Evolutionary conservation across 2,797 vertebrate genomes (phyloP), one percentile per base, ranked within the genome.

Genomic region (Falco columbarius): DNA sequence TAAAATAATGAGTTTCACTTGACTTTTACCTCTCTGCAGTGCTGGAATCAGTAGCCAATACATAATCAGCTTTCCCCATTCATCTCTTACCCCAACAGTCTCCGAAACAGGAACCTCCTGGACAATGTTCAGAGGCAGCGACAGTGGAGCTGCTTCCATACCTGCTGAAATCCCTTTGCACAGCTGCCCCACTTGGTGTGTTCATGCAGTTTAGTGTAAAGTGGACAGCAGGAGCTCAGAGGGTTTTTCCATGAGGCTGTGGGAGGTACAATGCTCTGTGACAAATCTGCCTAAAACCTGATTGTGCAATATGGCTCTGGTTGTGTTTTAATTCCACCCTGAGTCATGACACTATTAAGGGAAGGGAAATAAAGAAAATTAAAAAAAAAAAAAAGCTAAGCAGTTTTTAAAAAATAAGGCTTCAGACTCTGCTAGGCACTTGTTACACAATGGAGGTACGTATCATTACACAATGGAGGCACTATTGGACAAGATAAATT

Each of bases 21-120:
- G 20, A 59, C 14, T 81, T 96, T 86, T 66, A 47, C 58, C 62
- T 92, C 90, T 77, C 87, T 81, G 82, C 82, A 71, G 24, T 51
- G 27, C 32, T 94, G 44, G 67, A 93, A 88, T 82, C 73, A 47
- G 83, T 81, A 95, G 90, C 58, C 67, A 90, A 81, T 63, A 46
- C 32, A 16, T 38, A 61, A 83, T n/a, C 32, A 82, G 38, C 36
- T 86, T 88, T 49, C 29, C 24, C 16, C 30, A 17, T 77, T 74
- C 72, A 74, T 77, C 14, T 86, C 18, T 89, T 76, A 76, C 5
- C 32, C 14, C 26, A 88, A 8, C 14, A 67, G 22, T 9, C 40
- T 74, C 34, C 42, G 65, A 77, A 91, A 63, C 22, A 56, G 29
- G 36, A 93, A 86, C 8, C 3, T 77, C 27, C 47, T 32, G 23